Percentiles rank a stretch among this genome's conserved stretches.
Conservation (phyloP, 1,140 invertebrate species). For the Oscheius sp. region DNA sequence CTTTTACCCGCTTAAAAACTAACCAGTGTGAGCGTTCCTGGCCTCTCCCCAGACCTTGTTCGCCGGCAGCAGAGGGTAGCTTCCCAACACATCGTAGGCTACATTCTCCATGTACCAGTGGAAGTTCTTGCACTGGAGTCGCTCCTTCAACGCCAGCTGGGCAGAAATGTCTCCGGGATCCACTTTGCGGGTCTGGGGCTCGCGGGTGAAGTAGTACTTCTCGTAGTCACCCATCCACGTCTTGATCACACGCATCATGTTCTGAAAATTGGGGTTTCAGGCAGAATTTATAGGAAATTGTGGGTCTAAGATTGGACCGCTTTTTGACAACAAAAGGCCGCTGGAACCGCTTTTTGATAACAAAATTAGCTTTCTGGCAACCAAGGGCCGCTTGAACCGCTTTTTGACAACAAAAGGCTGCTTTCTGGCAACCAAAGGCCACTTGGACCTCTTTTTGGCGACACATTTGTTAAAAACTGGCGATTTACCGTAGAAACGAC, state of each 20-base stretch:
- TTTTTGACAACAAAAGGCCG: no score
- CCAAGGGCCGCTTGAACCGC: no score
- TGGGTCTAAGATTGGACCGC: no score
- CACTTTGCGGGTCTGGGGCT: constrained; percentile 53
- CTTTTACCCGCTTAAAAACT: background rate
- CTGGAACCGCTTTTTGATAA: no score
- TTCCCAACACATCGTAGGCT: constrained; percentile 82
- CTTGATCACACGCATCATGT: constrained; percentile 69
- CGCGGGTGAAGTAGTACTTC: constrained; percentile 76
- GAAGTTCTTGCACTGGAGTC: constrained; percentile 83
- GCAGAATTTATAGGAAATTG: no score
- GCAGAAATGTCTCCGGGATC: constrained; percentile 75
- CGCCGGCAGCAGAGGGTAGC: constrained; percentile 87
- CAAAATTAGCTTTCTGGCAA: no score
- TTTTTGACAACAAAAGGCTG: no score
- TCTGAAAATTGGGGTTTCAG: constrained; percentile 62
- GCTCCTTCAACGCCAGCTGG: constrained; percentile 75
- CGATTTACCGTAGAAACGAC: constrained; percentile 80
- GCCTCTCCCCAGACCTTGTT: constrained; percentile 92
- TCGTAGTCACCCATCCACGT: constrained; percentile 80
- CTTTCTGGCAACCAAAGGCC: no score
- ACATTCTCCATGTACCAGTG: constrained; percentile 91
- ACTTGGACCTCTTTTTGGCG: no score
- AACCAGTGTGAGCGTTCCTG: constrained; percentile 50
- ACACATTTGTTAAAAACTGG: background rate